Base-by-base conservation (phyloP, 1,140 invertebrate species). In the Euura saliciscinereae region DNA sequence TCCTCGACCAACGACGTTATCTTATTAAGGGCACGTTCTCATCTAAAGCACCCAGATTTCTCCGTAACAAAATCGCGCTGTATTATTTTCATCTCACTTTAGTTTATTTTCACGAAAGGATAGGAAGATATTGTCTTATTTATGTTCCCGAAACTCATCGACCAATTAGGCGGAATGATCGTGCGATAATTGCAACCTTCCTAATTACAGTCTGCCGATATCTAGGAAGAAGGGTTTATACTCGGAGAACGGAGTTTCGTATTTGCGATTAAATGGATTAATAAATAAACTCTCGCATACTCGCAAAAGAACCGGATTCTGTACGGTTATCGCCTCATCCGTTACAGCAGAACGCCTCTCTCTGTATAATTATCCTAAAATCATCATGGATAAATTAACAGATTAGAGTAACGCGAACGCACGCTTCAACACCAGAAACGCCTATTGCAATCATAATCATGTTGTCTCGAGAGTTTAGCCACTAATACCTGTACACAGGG, bases 11-110 rank as follows among this genome's bases (percentile, higher is more conserved):
- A 67, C 51, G 28, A 42, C 28, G 11, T 67, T 67, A 67, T 67
- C 66, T 67, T 28, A 67, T 67, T 28, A 59, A 59, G 8, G 28
- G 66, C 28, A 11, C 8, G 4, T 4, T 67, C 43, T 67, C 66
- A 67, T 67, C 66, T 67, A 67, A 67, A 67, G 66, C 42, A 67
- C 66, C 66, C 28, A 6, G 7, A 13, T 10, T 64, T 64, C 59
- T 10, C 59, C 1, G 59, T 64, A 64, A 10, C 8, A 13, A 10
- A 28, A 28, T 28, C 28, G 28, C 28, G 28, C 28, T 28, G 28
- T 28, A 28, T 28, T 28, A 28, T 28, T 28, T 28, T 28, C 28
- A 28, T 28, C 28, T 28, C 28, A 28, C 1, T 28, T 28, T 28
- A 28, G 28, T 28, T 28, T 28, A 28, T 28, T 28, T 28, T 28